Evolutionary conservation across 2,888 invertebrate species (phyloP), one percentile per base, ranked within the genome.

Genomic region (Cristatella mucedo): DNA sequence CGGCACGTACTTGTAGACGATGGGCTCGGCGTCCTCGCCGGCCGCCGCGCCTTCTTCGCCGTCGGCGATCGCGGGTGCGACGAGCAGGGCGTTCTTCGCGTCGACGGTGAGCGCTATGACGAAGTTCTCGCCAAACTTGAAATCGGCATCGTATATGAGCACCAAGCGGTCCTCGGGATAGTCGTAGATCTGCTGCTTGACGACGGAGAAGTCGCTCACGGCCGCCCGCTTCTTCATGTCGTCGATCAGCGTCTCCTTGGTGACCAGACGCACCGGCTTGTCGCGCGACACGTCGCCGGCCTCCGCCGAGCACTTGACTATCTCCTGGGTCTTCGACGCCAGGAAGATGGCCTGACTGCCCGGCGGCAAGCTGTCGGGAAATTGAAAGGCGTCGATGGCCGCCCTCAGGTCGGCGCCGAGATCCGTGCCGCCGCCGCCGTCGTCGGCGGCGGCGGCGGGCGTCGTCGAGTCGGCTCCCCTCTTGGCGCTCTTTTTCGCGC

Each of bases 51-150:
- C 47, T 32, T 21, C 46, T 21, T 31, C 44, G 29, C 39, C 41
- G 16, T 41, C 37, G 16, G 13, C 38, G 15, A 20, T 40, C 38
- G 18, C 21, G 13, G 41, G 31, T 18, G 24, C 11, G 6, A 30
- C 19, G 11, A 63, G 49, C 6, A 62, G 37, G 37, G 49, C 46
- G 29, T 61, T 54, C 46, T 61, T 63, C 2, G 63, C 57, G 33
- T 64, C 63, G 40, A 60, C 62, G 29, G 60, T 59, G 4, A 57
- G 42, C 5, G 58, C 58, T 32, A 66, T 54, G 46, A 53, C 52
- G 49, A 65, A 66, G 45, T 66, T 66, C 45, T 66, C 61, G n/a
- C 64, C 65, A 51, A 45, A 58, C 38, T 56, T 58, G 48, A 57
- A 66, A 32, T 66, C 63, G 31, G 48, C 49, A 49, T 66, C 66